A percentile compares a stretch with the other conserved stretches of the same genome.
phyloP scores from a whole-genome alignment of 2,113 vertebrate genomes.

The Anolis carolinensis region DNA sequence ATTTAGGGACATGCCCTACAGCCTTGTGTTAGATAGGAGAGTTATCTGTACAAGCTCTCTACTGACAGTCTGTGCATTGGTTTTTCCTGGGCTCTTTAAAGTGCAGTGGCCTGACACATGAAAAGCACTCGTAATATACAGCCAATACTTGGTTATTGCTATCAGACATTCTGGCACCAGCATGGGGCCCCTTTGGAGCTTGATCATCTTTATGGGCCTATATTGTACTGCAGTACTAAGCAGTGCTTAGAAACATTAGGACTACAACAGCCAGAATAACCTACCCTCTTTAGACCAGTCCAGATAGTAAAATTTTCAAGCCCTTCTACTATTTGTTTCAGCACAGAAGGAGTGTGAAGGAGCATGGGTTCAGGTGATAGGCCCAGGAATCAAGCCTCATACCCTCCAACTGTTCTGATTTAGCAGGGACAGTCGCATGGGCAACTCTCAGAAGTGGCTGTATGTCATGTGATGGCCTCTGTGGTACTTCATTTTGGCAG shows the following conservation, averaged over 20 bases:
- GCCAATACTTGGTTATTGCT: constrained; percentile 16
- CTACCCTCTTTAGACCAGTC: too few relatives aligned
- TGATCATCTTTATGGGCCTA: neutral
- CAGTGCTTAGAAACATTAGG: too few relatives aligned
- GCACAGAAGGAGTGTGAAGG: neutral
- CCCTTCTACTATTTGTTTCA: neutral
- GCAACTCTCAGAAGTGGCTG: too few relatives aligned
- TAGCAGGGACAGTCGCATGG: too few relatives aligned
- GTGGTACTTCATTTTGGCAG: too few relatives aligned
- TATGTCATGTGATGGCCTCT: too few relatives aligned
- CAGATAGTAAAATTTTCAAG: too few relatives aligned
- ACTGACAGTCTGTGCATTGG: neutral
- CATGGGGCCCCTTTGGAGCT: neutral
- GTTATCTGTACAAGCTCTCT: constrained; percentile 7
- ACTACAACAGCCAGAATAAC: too few relatives aligned
- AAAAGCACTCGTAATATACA: neutral
- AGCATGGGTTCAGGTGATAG: too few relatives aligned
- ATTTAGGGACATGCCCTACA: constrained; percentile 31
- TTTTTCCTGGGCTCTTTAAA: neutral
- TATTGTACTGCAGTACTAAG: too few relatives aligned
- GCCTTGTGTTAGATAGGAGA: constrained; percentile 16
- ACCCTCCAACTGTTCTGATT: too few relatives aligned
- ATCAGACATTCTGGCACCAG: constrained; percentile 12
- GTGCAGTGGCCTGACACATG: neutral
- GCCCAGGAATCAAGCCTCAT: too few relatives aligned